Conservation (phyloP, 2,113 vertebrate species). For the Psammodynastes pulverulentus region DNA sequence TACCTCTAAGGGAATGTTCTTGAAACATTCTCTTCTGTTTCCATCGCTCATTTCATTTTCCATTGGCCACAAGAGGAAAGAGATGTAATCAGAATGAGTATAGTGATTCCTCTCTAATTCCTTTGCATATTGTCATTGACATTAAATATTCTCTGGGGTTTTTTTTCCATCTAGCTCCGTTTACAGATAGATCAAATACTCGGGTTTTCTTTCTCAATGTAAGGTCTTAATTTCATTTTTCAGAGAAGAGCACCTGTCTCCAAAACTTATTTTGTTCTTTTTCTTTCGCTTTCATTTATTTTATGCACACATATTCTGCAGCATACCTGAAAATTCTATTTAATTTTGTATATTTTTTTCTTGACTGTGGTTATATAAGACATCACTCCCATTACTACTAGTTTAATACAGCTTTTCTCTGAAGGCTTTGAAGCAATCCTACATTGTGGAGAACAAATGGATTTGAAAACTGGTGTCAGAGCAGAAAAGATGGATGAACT, state of each 20-base stretch:
- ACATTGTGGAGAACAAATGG: not conserved
- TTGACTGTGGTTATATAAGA: not conserved
- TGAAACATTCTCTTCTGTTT: not conserved
- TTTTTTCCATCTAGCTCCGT: not conserved
- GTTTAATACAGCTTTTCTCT: not conserved
- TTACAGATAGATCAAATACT: not conserved
- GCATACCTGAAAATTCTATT: not conserved
- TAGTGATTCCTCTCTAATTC: not conserved
- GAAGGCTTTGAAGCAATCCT: not conserved
- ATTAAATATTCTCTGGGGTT: not conserved
- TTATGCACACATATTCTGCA: not conserved
- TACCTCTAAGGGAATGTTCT: not conserved
- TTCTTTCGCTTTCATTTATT: not conserved
- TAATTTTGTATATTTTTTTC: not conserved
- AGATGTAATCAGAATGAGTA: not conserved
- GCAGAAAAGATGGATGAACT: not conserved
- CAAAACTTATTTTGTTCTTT: not conserved
- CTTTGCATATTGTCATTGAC: not conserved
- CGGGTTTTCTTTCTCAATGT: not conserved
- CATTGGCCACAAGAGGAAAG: not conserved
- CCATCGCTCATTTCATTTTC: not conserved
- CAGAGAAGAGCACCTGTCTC: not conserved
- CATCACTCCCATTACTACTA: not conserved
- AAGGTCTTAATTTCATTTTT: not conserved
- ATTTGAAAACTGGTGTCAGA: not conserved